A percentile compares a stretch with the other conserved stretches of the same genome.
These are phyloP conservation scores for Sceloporus tristichus DNA, from an alignment of 2,113 vertebrate species.

Conservation along the genomic window DNA sequence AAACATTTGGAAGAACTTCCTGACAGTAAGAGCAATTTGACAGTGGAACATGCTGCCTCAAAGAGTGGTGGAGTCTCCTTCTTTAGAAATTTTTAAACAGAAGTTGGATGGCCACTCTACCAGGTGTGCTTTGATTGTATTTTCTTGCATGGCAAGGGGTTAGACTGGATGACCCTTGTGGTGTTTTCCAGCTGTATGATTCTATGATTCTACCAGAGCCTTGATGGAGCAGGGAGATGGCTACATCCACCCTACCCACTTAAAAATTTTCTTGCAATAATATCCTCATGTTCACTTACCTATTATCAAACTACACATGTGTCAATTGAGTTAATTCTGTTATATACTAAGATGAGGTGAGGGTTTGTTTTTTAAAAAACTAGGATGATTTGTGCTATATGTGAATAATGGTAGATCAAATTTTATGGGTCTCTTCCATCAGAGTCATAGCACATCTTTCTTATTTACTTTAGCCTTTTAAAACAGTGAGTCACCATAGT, in stretches of 20 bases:
- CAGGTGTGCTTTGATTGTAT: too few relatives aligned
- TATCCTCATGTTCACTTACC: neutral
- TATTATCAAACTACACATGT: neutral
- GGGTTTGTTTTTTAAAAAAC: neutral
- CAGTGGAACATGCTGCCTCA: too few relatives aligned
- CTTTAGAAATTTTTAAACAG: too few relatives aligned
- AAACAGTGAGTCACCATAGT: slow-evolving; percentile 5
- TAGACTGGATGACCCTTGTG: too few relatives aligned
- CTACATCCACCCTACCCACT: neutral
- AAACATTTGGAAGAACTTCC: too few relatives aligned
- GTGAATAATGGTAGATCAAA: slow-evolving; percentile 14
- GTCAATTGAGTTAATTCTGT: neutral
- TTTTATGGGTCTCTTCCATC: slow-evolving; percentile 25
- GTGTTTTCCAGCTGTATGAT: too few relatives aligned
- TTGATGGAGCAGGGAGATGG: neutral
- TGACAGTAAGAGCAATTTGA: too few relatives aligned
- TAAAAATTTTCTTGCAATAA: neutral
- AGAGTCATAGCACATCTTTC: slow-evolving; percentile 9
- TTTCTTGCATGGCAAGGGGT: too few relatives aligned
- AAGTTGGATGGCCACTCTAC: neutral
- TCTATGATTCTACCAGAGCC: neutral
- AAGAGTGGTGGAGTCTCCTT: too few relatives aligned
- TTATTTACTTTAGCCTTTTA: slow-evolving; percentile 34
- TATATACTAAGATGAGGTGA: neutral
- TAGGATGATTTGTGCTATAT: slow-evolving; percentile 25